A percentile compares a stretch with the other conserved stretches of the same genome.
phyloP scores from a whole-genome alignment of 2,888 invertebrate species.

The Rutpela maculata region DNA sequence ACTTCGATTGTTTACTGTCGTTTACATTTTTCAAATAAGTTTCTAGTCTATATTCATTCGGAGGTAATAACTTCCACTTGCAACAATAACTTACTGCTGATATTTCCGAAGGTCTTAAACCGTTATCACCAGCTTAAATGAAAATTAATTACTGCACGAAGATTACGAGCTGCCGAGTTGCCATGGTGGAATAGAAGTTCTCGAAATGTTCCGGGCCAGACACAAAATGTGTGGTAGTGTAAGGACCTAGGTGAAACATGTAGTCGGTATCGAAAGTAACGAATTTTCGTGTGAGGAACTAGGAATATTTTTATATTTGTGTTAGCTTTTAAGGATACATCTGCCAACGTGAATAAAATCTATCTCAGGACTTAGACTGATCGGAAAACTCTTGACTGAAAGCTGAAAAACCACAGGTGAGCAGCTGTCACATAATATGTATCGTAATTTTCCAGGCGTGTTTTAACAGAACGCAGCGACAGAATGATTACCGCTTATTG shows the following conservation, averaged over 20 bases:
- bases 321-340: slow-evolving; percentile 3
- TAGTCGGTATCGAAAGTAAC: slow-evolving; percentile 26
- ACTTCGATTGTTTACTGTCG: neutral
- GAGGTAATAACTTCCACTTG: neutral
- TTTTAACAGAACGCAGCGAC: neutral
- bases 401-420: slow-evolving; percentile 31
- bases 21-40: neutral
- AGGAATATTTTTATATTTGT: neutral
- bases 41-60: neutral
- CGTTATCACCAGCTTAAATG: neutral
- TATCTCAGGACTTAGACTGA: slow-evolving; percentile 27
- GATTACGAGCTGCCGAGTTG: neutral
- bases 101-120: neutral
- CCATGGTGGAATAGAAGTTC: slow-evolving; percentile 40
- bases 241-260: slow-evolving; percentile 35
- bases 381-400: slow-evolving; percentile 11
- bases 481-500: no score
- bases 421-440: slow-evolving; percentile 11
- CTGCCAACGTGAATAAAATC: neutral
- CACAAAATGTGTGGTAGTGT: slow-evolving; percentile 40
- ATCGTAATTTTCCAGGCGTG: neutral
- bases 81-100: neutral
- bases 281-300: slow-evolving; percentile 19
- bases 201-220: slow-evolving; percentile 34
- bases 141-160: neutral